phyloP scores from a whole-genome alignment of 2,888 invertebrate species.

The Epistrophe grossulariae region DNA sequence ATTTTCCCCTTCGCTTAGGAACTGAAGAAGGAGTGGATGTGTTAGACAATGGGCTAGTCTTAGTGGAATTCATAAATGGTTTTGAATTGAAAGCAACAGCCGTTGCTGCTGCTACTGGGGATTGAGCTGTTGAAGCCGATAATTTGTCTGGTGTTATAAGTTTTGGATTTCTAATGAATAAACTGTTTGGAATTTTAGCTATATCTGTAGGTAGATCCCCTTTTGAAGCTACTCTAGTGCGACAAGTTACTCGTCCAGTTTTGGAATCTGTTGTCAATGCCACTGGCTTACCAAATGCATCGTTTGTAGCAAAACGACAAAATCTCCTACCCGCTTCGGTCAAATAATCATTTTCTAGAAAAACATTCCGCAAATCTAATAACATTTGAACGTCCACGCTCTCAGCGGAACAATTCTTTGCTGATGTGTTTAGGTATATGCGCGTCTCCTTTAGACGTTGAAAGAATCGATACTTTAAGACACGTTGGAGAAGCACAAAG shows the following conservation, averaged over 20 bases:
- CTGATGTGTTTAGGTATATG: conserved; percentile 73
- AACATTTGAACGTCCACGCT: conserved; percentile 75
- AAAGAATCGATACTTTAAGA: conserved; percentile 77
- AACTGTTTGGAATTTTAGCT: not conserved
- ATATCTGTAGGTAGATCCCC: conserved; percentile 3
- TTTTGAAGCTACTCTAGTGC: conserved; percentile 61
- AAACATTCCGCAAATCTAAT: conserved; percentile 76
- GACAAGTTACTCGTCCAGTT: conserved; percentile 76
- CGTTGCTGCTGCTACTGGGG: not conserved
- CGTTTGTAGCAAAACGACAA: conserved; percentile 77
- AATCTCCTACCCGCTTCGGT: conserved; percentile 77
- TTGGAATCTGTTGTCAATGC: conserved; percentile 76
- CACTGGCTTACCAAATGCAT: conserved; percentile 74
- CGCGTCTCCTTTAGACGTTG: conserved; percentile 77
- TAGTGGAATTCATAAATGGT: not conserved
- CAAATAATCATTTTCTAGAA: conserved; percentile 71
- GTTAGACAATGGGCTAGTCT: not conserved
- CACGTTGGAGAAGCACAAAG: conserved; percentile 77
- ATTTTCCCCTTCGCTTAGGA: conserved; percentile 46
- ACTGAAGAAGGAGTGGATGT: conserved; percentile 2
- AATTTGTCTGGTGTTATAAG: not conserved
- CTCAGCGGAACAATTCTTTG: conserved; percentile 60
- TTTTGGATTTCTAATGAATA: not conserved
- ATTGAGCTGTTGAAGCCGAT: conserved; percentile 12
- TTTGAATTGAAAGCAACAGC: conserved; percentile 10